Conservation (phyloP, 2,797 vertebrate species). For the Acanthis flammea region DNA sequence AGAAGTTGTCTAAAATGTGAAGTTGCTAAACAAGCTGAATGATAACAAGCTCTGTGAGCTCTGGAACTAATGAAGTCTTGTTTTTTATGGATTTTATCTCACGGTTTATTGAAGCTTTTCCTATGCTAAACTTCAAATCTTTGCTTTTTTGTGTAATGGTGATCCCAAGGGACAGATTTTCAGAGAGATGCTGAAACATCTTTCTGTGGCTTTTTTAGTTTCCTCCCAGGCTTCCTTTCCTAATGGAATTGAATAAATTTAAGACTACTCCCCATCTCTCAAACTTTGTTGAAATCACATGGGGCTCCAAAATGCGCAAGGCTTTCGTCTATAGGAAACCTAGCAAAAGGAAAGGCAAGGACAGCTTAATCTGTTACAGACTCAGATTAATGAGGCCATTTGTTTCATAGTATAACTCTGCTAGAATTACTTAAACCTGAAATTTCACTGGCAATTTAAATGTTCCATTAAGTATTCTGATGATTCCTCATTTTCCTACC, state of each 20-base stretch:
- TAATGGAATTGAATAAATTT: not conserved
- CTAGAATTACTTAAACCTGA: constrained; percentile 2
- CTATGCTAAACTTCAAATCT: not conserved
- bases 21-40: constrained; percentile 27
- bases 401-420: not conserved
- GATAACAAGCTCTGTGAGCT: not conserved
- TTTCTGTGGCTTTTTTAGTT: not conserved
- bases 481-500: not conserved
- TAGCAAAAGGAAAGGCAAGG: constrained; percentile 1
- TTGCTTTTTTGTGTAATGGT: not conserved
- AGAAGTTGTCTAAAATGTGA: not conserved
- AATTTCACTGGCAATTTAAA: constrained; percentile 11
- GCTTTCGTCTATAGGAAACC: not conserved
- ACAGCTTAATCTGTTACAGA: not conserved
- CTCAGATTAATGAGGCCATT: constrained; percentile 11
- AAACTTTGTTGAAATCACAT: not conserved
- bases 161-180: not conserved
- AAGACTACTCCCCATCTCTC: not conserved
- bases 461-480: not conserved
- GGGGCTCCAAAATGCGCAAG: not conserved
- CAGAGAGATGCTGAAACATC: not conserved
- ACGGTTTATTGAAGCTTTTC: constrained; percentile 2
- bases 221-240: not conserved
- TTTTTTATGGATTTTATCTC: constrained; percentile 20
- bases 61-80: not conserved